These are phyloP conservation scores for Chlorodrepanis virens DNA, from an alignment of 2,113 vertebrate species.

Conservation along the genomic window DNA sequence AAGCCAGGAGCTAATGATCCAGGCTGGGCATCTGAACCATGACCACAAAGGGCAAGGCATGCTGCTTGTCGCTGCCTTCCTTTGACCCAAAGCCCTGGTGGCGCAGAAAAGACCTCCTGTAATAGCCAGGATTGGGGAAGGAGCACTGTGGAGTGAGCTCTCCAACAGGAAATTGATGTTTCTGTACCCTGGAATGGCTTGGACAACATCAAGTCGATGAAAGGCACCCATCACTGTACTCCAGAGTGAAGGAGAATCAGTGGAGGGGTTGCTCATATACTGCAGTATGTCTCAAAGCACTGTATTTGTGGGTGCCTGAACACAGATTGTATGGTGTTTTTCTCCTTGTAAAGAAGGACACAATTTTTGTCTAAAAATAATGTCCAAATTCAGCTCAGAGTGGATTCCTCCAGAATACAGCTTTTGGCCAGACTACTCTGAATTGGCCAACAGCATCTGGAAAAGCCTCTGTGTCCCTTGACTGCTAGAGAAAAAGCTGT, in stretches of 20 bases:
- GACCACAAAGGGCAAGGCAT: neutral
- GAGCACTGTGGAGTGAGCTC: neutral
- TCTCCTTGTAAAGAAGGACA: neutral
- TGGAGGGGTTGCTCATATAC: neutral
- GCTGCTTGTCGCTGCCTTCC: neutral
- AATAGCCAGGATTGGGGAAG: neutral
- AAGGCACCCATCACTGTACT: neutral
- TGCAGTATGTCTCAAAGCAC: neutral
- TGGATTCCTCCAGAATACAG: neutral
- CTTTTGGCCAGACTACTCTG: neutral
- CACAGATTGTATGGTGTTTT: neutral
- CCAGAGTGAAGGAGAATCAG: neutral
- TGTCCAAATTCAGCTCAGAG: neutral
- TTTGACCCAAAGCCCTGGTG: neutral
- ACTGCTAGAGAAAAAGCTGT: conserved; percentile 17
- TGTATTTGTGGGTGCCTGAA: neutral
- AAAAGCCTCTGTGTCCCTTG: conserved; percentile 8
- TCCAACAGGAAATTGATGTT: neutral
- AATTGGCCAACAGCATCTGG: conserved; percentile 5
- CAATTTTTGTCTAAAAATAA: neutral
- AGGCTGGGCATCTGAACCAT: neutral
- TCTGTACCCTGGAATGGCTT: neutral
- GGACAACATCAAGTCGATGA: rapidly evolving
- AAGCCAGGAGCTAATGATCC: neutral
- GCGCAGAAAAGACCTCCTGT: neutral